Evolutionary conservation across 2,113 vertebrate genomes (phyloP).

Genomic region (Spermophilus dauricus): DNA sequence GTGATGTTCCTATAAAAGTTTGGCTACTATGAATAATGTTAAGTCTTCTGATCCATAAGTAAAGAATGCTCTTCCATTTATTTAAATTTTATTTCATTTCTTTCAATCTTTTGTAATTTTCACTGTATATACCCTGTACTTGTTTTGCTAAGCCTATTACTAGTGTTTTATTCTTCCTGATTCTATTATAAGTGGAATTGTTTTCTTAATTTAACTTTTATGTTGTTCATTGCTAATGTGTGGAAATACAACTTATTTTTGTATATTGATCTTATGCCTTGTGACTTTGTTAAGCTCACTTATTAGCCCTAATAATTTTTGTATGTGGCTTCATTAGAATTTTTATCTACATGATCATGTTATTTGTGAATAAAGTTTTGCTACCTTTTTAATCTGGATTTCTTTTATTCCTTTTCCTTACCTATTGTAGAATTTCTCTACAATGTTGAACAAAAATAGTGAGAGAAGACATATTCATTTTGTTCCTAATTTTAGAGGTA

Average conservation of each 20-base stretch:
- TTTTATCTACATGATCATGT: neutral
- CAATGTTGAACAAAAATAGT: neutral
- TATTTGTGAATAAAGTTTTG: neutral
- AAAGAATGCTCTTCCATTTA: neutral
- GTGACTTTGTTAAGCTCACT: neutral
- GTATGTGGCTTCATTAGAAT: neutral
- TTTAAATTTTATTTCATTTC: neutral
- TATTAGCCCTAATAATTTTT: neutral
- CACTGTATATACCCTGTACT: neutral
- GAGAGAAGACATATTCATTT: neutral
- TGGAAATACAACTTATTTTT: neutral
- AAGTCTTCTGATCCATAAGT: neutral
- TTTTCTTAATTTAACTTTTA: neutral
- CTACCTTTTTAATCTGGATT: neutral
- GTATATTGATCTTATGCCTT: neutral
- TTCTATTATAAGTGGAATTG: neutral
- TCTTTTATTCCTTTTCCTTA: slow-evolving; percentile 4
- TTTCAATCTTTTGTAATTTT: neutral
- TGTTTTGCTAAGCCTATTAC: neutral
- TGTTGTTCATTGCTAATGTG: neutral
- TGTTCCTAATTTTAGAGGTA: neutral
- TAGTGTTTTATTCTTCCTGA: neutral
- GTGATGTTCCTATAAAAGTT: neutral
- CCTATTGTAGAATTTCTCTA: neutral
- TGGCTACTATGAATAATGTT: neutral